phyloP scores from a whole-genome alignment of 2,888 invertebrate species.

The Zaprionus lineosus region DNA sequence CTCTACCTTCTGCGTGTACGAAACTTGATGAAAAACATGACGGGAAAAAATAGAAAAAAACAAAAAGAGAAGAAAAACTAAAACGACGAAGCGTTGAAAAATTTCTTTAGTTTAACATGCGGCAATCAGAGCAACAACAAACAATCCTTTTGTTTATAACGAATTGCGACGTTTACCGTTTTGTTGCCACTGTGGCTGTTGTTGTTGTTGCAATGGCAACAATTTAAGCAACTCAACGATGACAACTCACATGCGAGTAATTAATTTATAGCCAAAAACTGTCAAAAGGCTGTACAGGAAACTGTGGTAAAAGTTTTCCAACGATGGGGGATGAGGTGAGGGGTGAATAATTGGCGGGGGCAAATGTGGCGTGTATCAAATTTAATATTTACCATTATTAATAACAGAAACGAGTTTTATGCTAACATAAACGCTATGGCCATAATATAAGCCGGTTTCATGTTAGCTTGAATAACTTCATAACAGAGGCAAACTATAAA shows the following conservation, averaged over 20 bases:
- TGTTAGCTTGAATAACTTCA: too few relatives aligned
- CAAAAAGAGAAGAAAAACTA: slow-evolving; percentile 39
- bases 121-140: slow-evolving; percentile 54
- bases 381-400: too few relatives aligned
- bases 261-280: slow-evolving; percentile 37
- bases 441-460: too few relatives aligned
- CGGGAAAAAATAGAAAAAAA: slow-evolving; percentile 21
- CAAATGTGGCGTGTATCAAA: too few relatives aligned
- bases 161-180: slow-evolving; percentile 42
- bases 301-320: slow-evolving; percentile 11
- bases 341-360: too few relatives aligned
- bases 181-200: slow-evolving; percentile 17
- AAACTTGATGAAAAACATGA: slow-evolving; percentile 39
- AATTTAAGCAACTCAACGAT: slow-evolving; percentile 1
- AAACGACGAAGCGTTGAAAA: slow-evolving; percentile 43
- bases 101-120: slow-evolving; percentile 47
- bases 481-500: too few relatives aligned
- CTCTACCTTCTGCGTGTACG: slow-evolving; percentile 14
- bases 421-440: too few relatives aligned
- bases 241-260: slow-evolving; percentile 18
- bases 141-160: slow-evolving; percentile 50
- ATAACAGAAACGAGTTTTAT: too few relatives aligned
- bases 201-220: slow-evolving; percentile 24
- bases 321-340: too few relatives aligned
- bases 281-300: slow-evolving; percentile 12